These are phyloP conservation scores for Oxyruncus cristatus DNA, from an alignment of 2,113 vertebrate genomes.

Conservation along the genomic window DNA sequence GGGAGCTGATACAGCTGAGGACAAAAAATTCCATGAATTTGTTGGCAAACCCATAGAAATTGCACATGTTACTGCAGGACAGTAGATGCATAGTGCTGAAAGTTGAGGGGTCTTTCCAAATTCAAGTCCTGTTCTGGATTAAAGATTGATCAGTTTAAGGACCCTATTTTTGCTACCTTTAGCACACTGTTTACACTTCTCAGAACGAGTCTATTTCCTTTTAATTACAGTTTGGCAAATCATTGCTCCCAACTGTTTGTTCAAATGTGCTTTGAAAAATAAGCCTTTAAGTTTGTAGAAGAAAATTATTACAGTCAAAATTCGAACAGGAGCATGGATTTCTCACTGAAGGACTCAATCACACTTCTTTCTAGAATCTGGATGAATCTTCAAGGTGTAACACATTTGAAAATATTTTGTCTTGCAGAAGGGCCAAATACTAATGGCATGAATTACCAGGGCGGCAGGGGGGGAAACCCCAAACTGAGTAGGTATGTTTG, in stretches of 20 bases:
- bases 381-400: not conserved
- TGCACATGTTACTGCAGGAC: not conserved
- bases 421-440: not conserved
- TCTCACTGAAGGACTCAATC: not conserved
- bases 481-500: not conserved
- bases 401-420: not conserved
- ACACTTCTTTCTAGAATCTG: not conserved
- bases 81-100: not conserved
- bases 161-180: slow-evolving; percentile 31
- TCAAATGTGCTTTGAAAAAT: slow-evolving; percentile 36
- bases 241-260: slow-evolving; percentile 42
- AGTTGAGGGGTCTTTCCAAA: not conserved
- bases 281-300: slow-evolving; percentile 13
- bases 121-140: not conserved
- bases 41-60: not conserved
- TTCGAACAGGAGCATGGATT: not conserved
- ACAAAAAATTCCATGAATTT: slow-evolving; percentile 48
- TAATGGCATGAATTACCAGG: not conserved
- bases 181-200: slow-evolving; percentile 36
- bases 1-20: slow-evolving; percentile 45
- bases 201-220: slow-evolving; percentile 41
- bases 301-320: not conserved
- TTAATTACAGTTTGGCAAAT: slow-evolving; percentile 63
- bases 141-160: not conserved
- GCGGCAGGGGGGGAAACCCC: rapidly evolving